Base-by-base conservation (phyloP, 2,113 vertebrate genomes). In the Sorex araneus region DNA sequence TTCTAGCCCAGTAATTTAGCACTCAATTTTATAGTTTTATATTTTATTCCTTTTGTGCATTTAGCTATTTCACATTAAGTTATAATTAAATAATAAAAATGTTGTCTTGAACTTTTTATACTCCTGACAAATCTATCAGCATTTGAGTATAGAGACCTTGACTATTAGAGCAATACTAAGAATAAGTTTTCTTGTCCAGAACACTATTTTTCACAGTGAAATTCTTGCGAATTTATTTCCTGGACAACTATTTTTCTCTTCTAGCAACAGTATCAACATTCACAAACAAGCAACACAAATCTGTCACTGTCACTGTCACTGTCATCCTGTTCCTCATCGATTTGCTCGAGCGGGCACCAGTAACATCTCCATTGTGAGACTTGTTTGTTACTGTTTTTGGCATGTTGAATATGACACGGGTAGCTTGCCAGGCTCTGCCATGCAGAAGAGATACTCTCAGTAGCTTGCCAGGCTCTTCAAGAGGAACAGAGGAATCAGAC, bases 21-120 rank as follows among this genome's bases (percentile, higher is more conserved):
- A 34, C 32, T 92, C 84, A 28, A 9, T 47, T 90, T 93, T 77
- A 57, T 7, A 73, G n/a, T 66, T 94, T 81, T 50, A 64, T 83
- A 64, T 94, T 73, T 87, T 30, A 77, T 87, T 80, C 27, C 89
- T 80, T 94, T 54, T 66, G 30, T 80, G 18, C 32, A 23, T 5
- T 64, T 80, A 88, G n/a, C 57, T 73, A 32, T 75, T 86, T 90
- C 43, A 87, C 15, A 75, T 6, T 36, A 19, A 70, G 73, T 90
- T 79, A 69, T 64, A 76, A 80, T 74, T 82, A 79, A 40, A 0
- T 28, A 77, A 36, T 32, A 75, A 40, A 69, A 63, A 83, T 77
- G 2, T 27, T 80, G 13, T 6, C 28, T 93, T 74, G 34, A 84
- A 87, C 3, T 66, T 93, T n/a, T 86, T 67, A 69, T 84, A 34